Evolutionary conservation across 2,888 invertebrate genomes (phyloP), one percentile per base, ranked within the genome.

Genomic region (Hedya salicella): DNA sequence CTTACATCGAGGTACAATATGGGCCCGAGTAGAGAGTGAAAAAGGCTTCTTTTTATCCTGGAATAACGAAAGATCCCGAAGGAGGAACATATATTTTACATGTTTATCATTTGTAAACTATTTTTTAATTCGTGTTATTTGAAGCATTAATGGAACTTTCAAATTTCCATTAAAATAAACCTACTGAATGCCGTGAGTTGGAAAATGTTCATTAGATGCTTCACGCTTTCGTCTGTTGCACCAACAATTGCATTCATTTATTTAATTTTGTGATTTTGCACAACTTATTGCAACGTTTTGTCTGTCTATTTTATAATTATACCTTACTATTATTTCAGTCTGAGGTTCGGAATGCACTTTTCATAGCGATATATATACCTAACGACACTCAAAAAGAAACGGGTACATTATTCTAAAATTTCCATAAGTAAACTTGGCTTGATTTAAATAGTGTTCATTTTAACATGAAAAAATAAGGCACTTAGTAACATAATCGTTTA

Each of bases 141-240:
- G 9, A 8, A 9, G 2, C 36, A 36, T 25, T 25, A 25, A 6
- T 25, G 3, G 11, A 19, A 19, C 5, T 19, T 19, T 46, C 21
- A 21, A 48, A 21, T 13, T 21, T 48, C 25, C 25, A 6, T 48
- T n/a, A n/a, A 48, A 48, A 21, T 2, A 19, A 21, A 13, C 25
- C 25, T n/a, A 44, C 3, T 17, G 2, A 48, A 21, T 44, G 42
- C 42, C 42, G 46, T 6, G 21, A 53, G 42, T 60, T 65, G 36
- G 53, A 59, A 59, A 36, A 52, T n/a, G 13, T 60, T 60, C 21
- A 65, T 65, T 53, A 60, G 8, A 21, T 8, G 11, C 13, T 65
- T 59, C 65, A 65, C 65, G 65, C 65, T 60, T 60, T 50, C 19
- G 49, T 53, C 17, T 25, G 25, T 59, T 60, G 44, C 64, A 59